Base-by-base conservation (phyloP, 2,888 invertebrate species). In the Chromoteleia sp. region DNA sequence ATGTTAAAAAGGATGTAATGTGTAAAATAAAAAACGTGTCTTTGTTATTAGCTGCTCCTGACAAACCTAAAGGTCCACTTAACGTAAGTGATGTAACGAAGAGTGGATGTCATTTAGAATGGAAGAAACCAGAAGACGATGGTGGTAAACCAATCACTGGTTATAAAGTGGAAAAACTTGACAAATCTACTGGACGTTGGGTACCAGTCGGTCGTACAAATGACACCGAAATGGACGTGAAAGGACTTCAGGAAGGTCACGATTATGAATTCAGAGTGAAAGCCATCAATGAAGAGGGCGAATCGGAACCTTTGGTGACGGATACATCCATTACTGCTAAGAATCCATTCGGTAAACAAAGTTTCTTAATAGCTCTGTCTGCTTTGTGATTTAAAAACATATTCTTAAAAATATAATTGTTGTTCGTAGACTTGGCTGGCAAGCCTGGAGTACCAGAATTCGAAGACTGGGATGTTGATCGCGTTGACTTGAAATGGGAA, bases 71-170 rank as follows among this genome's bases (percentile, higher is more conserved):
- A 83, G 98, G 98, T 7, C 94, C 97, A 1, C 97, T 98, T 0
- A 95, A 96, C 84, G 97, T 97, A 3, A 93, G 94, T 2, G 97
- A 97, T 88, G 95, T 98, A 6, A 96, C 96, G 68, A 96, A 97
- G 29, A 95, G 95, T 82, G 95, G 96, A 71, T 97, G 97, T 92
- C 97, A 97, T 89, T 94, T 98, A 14, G 94, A 94, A 86, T 98
- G 98, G 98, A 95, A 97, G 91, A 97, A 97, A 90, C 98, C 98
- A 0, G 97, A 97, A 87, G 98, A 98, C 89, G 98, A 98, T 89
- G 99, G 99, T 33, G 98, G 98, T 39, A 94, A 95, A 30, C 98
- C 98, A 0, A 96, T 99, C 90, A 97, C 96, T 88, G 97, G 97
- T 91, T 98, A 98, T 92, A 96, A 98, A 91, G 95, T 98, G 58